phyloP scores from a whole-genome alignment of 2,888 invertebrate genomes.

The Morinoia aosen region DNA sequence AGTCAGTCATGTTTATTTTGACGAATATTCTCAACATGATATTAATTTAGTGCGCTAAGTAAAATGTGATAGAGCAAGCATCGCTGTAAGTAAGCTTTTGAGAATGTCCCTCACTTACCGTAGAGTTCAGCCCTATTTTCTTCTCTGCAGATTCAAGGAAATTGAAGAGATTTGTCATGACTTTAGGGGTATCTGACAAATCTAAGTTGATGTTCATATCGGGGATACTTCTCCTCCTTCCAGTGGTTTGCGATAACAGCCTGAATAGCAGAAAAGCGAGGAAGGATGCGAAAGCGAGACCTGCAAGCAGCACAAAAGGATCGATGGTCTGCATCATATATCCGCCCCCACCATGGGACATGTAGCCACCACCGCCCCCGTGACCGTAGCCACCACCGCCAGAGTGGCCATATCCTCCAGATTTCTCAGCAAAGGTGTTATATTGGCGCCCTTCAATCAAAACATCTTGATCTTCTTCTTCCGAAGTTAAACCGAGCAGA shows the following conservation, averaged over 20 bases:
- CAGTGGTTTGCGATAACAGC: constrained; percentile 61
- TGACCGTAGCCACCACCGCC: constrained; percentile 52
- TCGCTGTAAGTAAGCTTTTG: neutral
- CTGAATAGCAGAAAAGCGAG: constrained; percentile 65
- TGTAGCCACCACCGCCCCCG: constrained; percentile 41
- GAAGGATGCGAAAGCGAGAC: constrained; percentile 66
- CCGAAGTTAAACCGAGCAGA: constrained; percentile 55
- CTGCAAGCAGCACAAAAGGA: constrained; percentile 65
- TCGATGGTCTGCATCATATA: constrained; percentile 65
- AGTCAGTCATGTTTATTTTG: neutral
- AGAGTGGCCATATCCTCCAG: constrained; percentile 58
- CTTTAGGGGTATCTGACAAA: constrained; percentile 63
- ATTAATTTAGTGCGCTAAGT: neutral
- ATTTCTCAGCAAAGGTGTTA: constrained; percentile 56
- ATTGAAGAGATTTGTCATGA: constrained; percentile 60
- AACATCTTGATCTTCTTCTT: neutral
- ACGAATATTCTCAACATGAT: neutral
- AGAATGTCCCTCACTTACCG: constrained; percentile 10
- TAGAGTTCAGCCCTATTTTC: constrained; percentile 40
- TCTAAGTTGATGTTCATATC: constrained; percentile 60
- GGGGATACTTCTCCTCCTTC: constrained; percentile 54
- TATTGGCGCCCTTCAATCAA: constrained; percentile 54
- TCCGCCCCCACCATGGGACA: constrained; percentile 57
- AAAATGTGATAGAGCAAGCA: neutral
- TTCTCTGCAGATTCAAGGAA: constrained; percentile 60